Percentiles rank a stretch among this genome's conserved stretches.
phyloP scores from a whole-genome alignment of 1,140 invertebrate species.

The Drosophila nigromelanica region DNA sequence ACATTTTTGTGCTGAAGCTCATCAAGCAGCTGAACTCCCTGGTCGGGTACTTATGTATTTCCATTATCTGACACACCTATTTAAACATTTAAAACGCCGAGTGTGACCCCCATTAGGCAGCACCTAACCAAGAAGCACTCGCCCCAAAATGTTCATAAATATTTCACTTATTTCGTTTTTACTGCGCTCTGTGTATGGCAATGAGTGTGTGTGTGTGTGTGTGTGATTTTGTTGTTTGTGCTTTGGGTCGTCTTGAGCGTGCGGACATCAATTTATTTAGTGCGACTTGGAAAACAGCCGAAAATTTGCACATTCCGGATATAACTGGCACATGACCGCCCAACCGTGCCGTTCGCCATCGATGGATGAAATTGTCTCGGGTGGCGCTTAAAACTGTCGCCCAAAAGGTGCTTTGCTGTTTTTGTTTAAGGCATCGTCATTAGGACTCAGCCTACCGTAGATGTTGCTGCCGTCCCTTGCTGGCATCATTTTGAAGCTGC shows the following conservation, averaged over 20 bases:
- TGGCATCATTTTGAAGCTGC: neutral
- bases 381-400: slow-evolving; percentile 27
- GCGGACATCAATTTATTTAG: slow-evolving; percentile 77
- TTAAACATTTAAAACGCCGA: slow-evolving; percentile 79
- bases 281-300: slow-evolving; percentile 45
- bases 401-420: slow-evolving; percentile 51
- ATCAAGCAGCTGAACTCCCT: slow-evolving; percentile 52
- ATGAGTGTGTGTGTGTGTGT: slow-evolving; percentile 1
- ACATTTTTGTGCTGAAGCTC: slow-evolving; percentile 14
- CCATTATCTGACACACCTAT: slow-evolving; percentile 81
- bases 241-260: slow-evolving; percentile 53
- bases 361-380: slow-evolving; percentile 40
- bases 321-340: slow-evolving; percentile 21
- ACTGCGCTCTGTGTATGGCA: slow-evolving; percentile 11
- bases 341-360: slow-evolving; percentile 31
- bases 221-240: slow-evolving; percentile 10
- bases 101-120: slow-evolving; percentile 78
- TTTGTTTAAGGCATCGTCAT: slow-evolving; percentile 41
- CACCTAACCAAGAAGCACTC: slow-evolving; percentile 49
- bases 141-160: slow-evolving; percentile 67
- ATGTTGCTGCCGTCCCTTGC: neutral
- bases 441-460: slow-evolving; percentile 18
- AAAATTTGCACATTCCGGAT: slow-evolving; percentile 63
- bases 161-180: slow-evolving; percentile 77
- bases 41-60: slow-evolving; percentile 67